Base-by-base conservation (phyloP, 2,797 vertebrate species). In the Cynopterus sphinx region DNA sequence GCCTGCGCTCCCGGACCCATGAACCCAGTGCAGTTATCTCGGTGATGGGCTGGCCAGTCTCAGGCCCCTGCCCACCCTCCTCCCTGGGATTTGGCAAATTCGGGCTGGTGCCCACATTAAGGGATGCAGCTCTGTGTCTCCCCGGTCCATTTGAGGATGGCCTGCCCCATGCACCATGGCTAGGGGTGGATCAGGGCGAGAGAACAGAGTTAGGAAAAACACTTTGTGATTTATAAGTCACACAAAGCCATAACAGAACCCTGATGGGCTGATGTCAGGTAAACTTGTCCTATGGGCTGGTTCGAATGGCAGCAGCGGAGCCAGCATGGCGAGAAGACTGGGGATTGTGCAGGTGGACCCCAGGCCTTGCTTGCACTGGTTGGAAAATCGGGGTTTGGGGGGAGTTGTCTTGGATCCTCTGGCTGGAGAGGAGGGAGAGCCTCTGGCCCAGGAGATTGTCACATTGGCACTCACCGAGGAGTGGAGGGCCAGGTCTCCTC, bases 191-290 rank as follows among this genome's bases (percentile, higher is more conserved):
- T 68, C 24, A 6, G 21, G 13, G 75, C 17, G 33, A 67, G 81
- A 59, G 59, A 17, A 36, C 33, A 15, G 77, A 68, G 26, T 67
- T 53, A 75, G 53, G 77, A 70, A 67, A 39, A 77, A 51, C 26
- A 55, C 28, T 51, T 24, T 5, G 11, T 61, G 26, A 77, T 36
- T 41, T 61, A 24, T n/a, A 31, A 59, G 15, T 85, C 68, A 36
- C 65, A 0, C 41, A 61, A 94, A 97, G 94, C 97, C 96, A 95
- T 97, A 96, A 46, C 3, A 21, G 67, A 68, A 83, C 70, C 31
- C 74, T 41, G 55, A 9, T 4, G 39, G 70, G 59, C 74, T 31
- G 41, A 6, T 12, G 87, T 51, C 51, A 24, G 81, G 33, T 41
- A 46, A 73, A 21, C n/a, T 4, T n/a, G 41, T 59, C 33, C 94